Percentiles rank a stretch among this genome's conserved stretches.
These are phyloP conservation scores for Parochlus steinenii DNA, from an alignment of 2,888 invertebrate species.

Conservation along the genomic window DNA sequence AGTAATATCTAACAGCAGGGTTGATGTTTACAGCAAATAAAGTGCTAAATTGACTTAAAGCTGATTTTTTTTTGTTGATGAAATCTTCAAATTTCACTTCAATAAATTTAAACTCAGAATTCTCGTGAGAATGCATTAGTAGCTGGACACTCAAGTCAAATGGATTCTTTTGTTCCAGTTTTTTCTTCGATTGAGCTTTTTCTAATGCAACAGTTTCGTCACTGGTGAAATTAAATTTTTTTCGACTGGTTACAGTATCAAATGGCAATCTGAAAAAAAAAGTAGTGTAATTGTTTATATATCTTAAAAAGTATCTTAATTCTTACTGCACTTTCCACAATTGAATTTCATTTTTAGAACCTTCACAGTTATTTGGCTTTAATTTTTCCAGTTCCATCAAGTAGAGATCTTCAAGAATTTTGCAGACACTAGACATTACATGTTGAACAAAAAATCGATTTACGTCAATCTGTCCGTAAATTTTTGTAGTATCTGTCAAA, in stretches of 20 bases:
- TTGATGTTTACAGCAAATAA: constrained; percentile 1
- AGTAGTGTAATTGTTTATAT: too few species aligned
- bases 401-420: too few species aligned
- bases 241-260: constrained; percentile 6
- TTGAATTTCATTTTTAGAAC: too few species aligned
- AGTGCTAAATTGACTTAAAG: neutral
- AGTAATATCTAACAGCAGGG: constrained; percentile 1
- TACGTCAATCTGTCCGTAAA: too few species aligned
- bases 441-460: too few species aligned
- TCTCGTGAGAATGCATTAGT: neutral
- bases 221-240: constrained; percentile 7
- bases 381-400: too few species aligned
- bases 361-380: too few species aligned
- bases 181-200: constrained; percentile 5
- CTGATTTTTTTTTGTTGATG: constrained; percentile 1
- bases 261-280: too few species aligned
- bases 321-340: too few species aligned
- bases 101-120: constrained; percentile 1
- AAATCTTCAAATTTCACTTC: constrained; percentile 1
- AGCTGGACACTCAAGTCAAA: neutral
- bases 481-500: too few species aligned
- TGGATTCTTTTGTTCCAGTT: neutral
- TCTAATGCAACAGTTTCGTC: constrained; percentile 1
- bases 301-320: too few species aligned
- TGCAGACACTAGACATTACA: too few species aligned